Evolutionary conservation across 1,140 invertebrate species (phyloP), one percentile per base, ranked within the genome.

Genomic region (Euwallacea similis): DNA sequence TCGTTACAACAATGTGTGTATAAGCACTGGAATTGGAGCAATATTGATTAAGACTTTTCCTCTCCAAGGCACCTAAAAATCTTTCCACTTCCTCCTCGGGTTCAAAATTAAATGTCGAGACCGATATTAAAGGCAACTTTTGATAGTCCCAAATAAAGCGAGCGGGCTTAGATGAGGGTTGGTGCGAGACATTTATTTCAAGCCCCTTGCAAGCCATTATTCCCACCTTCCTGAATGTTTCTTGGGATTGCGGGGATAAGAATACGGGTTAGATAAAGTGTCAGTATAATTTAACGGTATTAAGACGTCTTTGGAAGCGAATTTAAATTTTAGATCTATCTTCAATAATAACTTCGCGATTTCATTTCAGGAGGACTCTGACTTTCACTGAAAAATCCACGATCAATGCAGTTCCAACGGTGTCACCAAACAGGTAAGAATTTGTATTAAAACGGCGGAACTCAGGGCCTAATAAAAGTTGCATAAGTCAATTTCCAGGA

Each of bases 371-470:
- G 43, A 69, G 67, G 53, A 69, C 67, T 54, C 67, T 69, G 67
- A 58, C 67, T 63, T 42, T 69, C 16, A 62, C 67, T 59, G 41
- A 63, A 15, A 46, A 69, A 69, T 15, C 58, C 15, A 21, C 67
- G 42, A 69, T 46, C 58, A 69, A 69, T 69, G 67, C 60, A 53
- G 58, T 69, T 42, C 67, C 67, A 62, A 61, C 67, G 59, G 33
- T 55, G 44, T 69, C 67, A 54, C 67, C 67, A 69, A 63, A 61
- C 67, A 69, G 67, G 67, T 69, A 69, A 69, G 54, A 15, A 50
- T 13, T 11, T 11, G 13, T 50, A 50, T 33, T 33, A 33, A 33
- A 33, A 33, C 21, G 21, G 1, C 21, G 1, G 21, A 33, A 33
- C 4, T 33, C 21, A 33, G 21, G 13, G 46, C 9, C 13, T 50